Evolutionary conservation across 2,113 vertebrate genomes (phyloP).

Genomic region (Artemisiospiza belli): DNA sequence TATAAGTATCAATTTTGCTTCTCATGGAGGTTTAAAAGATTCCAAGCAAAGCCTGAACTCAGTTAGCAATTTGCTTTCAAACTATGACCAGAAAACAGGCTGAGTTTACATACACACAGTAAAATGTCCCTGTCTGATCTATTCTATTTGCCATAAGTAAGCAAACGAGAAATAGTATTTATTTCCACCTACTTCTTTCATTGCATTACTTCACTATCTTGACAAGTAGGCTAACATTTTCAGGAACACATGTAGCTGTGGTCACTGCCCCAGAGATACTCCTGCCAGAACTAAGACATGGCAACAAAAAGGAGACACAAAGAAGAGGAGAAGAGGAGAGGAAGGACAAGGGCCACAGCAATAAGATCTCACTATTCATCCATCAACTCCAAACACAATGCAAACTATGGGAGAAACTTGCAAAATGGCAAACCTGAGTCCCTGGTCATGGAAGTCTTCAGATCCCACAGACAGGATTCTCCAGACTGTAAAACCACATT

Average conservation of each 20-base stretch:
- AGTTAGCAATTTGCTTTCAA: neutral
- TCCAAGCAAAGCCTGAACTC: neutral
- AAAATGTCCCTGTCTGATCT: neutral
- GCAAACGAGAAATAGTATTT: neutral
- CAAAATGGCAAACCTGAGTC: neutral
- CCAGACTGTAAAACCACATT: neutral
- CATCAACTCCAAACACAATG: neutral
- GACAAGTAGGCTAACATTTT: neutral
- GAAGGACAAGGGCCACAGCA: neutral
- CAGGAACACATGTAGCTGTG: neutral
- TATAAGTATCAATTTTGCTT: neutral
- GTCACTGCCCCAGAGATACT: neutral
- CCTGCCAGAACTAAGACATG: neutral
- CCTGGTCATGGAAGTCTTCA: neutral
- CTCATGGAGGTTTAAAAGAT: neutral
- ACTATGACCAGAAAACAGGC: neutral
- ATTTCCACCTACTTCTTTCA: neutral
- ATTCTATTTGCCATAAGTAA: neutral
- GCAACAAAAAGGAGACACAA: neutral
- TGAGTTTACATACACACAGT: neutral
- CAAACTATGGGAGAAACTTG: neutral
- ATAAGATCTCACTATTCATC: neutral
- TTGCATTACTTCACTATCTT: neutral
- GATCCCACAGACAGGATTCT: neutral
- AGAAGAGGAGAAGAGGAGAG: neutral